A percentile compares a stretch with the other conserved stretches of the same genome.
Conservation (phyloP, 2,113 vertebrate species). For the Apeltes quadracus region DNA sequence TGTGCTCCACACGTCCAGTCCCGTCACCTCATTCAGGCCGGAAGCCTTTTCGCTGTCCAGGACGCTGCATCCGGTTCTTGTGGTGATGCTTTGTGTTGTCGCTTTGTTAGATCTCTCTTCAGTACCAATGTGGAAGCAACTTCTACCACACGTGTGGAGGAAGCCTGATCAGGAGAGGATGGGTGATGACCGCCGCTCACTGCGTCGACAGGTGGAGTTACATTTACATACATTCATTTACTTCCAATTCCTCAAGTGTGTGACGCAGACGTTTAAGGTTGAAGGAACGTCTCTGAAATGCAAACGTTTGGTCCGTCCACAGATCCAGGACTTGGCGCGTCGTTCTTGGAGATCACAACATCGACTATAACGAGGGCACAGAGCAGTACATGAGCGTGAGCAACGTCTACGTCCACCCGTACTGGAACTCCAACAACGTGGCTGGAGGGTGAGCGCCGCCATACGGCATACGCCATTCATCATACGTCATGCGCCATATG, state of each 20-base stretch:
- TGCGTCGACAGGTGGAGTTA: constrained; percentile 80
- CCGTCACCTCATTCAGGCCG: too few species aligned
- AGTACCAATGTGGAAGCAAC: constrained; percentile 72
- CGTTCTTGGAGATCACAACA: constrained; percentile 87
- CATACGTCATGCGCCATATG: too few species aligned
- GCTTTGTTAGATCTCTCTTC: constrained; percentile 73
- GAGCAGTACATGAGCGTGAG: constrained; percentile 86
- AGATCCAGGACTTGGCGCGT: constrained; percentile 81
- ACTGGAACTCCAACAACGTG: constrained; percentile 81
- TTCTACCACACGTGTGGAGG: constrained; percentile 88
- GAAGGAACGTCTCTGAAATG: too few species aligned
- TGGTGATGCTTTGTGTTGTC: neutral
- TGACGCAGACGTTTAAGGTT: too few species aligned
- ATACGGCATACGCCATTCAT: too few species aligned
- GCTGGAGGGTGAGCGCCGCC: constrained; percentile 77
- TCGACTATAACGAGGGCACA: constrained; percentile 73
- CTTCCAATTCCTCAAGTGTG: too few species aligned
- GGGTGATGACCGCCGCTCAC: constrained; percentile 90
- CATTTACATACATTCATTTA: too few species aligned
- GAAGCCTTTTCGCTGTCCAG: too few species aligned
- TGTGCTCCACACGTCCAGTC: neutral
- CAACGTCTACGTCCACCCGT: constrained; percentile 76
- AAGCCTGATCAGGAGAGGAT: constrained; percentile 81
- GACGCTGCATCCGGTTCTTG: too few species aligned
- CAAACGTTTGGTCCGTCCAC: neutral